These are phyloP conservation scores for Deroplatys truncata DNA, from an alignment of 2,888 invertebrate genomes.

Conservation along the genomic window DNA sequence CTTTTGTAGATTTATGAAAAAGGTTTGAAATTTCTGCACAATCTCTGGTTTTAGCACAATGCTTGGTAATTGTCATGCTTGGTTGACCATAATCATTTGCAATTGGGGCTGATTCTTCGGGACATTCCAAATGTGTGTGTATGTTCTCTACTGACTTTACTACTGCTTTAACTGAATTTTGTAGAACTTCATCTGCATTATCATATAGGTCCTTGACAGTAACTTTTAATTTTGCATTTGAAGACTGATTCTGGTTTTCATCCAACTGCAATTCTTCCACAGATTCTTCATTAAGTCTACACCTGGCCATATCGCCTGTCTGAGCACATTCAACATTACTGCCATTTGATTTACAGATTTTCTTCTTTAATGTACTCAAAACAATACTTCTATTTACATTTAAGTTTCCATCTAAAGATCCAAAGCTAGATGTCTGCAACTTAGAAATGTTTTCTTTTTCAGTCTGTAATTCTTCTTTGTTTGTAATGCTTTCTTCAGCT, in stretches of 20 bases:
- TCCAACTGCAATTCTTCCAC: background rate
- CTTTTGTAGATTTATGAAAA: no score
- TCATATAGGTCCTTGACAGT: background rate
- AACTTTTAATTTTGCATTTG: background rate
- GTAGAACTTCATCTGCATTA: background rate
- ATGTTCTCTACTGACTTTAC: background rate
- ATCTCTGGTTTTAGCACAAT: background rate
- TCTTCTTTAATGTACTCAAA: background rate
- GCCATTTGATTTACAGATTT: background rate
- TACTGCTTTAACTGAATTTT: background rate
- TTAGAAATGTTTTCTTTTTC: background rate
- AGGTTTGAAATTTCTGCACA: background rate
- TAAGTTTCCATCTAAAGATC: background rate
- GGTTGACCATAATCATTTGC: background rate
- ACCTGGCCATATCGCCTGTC: background rate
- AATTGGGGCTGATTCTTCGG: background rate
- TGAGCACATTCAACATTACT: background rate
- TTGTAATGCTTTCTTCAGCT: background rate
- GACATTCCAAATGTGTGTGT: background rate
- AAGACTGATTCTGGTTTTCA: background rate
- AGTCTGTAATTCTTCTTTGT: background rate
- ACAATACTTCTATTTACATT: background rate
- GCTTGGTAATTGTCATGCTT: background rate
- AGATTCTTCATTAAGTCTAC: background rate
- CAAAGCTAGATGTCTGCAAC: background rate